Evolutionary conservation across 2,888 invertebrate species (phyloP).

Genomic region (Ophioninae sp.): DNA sequence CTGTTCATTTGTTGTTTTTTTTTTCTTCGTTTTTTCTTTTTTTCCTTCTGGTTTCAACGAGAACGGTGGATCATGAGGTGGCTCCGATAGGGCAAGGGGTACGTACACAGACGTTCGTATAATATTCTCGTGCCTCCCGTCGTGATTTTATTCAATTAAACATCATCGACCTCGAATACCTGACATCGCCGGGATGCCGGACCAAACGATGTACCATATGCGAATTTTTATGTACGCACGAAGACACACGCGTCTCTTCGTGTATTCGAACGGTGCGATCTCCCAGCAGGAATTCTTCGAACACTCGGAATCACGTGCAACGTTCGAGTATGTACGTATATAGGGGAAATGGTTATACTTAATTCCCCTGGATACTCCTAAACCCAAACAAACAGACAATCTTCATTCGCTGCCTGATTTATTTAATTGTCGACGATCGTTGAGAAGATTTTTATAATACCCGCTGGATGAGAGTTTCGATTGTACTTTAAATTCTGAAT

Average conservation of each 20-base stretch:
- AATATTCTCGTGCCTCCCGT: slow-evolving; percentile 58
- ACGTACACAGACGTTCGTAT: slow-evolving; percentile 29
- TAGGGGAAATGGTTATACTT: slow-evolving; percentile 10
- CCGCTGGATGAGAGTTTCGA: slow-evolving; percentile 25
- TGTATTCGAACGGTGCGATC: slow-evolving; percentile 40
- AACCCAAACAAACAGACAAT: slow-evolving; percentile 27
- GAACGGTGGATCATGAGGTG: slow-evolving; percentile 37
- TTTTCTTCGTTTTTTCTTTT: background rate
- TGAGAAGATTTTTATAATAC: slow-evolving; percentile 40
- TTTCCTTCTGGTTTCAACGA: slow-evolving; percentile 25
- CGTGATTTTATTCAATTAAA: slow-evolving; percentile 66
- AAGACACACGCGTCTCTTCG: slow-evolving; percentile 1
- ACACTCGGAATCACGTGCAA: slow-evolving; percentile 46
- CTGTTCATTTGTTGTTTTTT: slow-evolving; percentile 5
- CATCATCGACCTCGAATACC: slow-evolving; percentile 65
- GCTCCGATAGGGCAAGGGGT: slow-evolving; percentile 3
- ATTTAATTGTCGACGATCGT: slow-evolving; percentile 46
- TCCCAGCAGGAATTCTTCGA: slow-evolving; percentile 52
- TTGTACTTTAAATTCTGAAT: slow-evolving; percentile 31
- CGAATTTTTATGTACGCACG: slow-evolving; percentile 8
- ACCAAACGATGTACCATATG: slow-evolving; percentile 50
- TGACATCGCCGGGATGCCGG: slow-evolving; percentile 49
- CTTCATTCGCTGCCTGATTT: slow-evolving; percentile 51
- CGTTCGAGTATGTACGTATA: slow-evolving; percentile 9
- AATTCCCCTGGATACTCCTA: slow-evolving; percentile 41